A percentile compares a stretch with the other conserved stretches of the same genome.
These are phyloP conservation scores for Manacus vitellinus DNA, from an alignment of 2,113 vertebrate species.

Conservation along the genomic window DNA sequence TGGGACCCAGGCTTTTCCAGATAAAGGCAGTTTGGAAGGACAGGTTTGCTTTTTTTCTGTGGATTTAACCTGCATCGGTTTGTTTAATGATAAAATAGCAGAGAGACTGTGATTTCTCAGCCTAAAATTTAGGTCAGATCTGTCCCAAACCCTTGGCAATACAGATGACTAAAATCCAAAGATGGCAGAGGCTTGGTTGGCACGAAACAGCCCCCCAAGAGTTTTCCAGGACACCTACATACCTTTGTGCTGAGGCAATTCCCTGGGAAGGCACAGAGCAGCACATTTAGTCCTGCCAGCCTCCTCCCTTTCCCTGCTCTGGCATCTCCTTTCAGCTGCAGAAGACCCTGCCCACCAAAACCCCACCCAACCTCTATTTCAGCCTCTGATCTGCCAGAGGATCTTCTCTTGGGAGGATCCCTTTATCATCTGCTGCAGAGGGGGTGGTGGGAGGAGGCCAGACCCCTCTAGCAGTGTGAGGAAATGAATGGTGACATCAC, in stretches of 20 bases:
- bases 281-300: neutral
- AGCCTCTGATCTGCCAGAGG: neutral
- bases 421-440: neutral
- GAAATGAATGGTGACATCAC: neutral
- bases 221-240: neutral
- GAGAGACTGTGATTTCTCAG: neutral
- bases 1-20: neutral
- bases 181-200: neutral
- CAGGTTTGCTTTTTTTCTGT: neutral
- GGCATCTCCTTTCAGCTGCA: neutral
- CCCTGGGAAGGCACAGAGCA: neutral
- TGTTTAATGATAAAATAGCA: neutral
- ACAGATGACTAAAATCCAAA: neutral
- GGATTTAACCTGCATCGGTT: neutral
- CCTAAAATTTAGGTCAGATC: neutral
- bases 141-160: neutral
- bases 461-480: neutral
- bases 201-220: neutral
- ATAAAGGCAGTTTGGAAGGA: neutral
- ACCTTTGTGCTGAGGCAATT: neutral
- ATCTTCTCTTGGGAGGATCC: neutral
- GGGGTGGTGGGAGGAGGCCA: neutral
- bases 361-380: neutral
- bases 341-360: neutral
- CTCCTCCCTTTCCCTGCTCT: neutral